Base-by-base conservation (phyloP, 2,797 vertebrate genomes). In the Pantherophis vulpinus region DNA sequence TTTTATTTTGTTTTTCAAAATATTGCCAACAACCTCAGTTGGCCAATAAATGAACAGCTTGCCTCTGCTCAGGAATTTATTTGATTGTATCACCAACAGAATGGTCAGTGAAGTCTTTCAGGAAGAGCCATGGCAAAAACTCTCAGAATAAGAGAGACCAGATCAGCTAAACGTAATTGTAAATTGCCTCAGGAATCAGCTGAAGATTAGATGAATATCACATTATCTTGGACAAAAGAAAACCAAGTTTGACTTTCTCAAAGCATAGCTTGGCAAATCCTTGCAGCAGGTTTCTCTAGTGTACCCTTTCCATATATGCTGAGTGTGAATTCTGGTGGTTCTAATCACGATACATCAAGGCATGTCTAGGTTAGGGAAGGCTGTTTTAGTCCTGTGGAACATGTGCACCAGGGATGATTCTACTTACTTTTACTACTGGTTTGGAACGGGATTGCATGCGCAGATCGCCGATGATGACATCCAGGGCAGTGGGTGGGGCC, bases 201-300 rank as follows among this genome's bases (percentile, higher is more conserved):
- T 42, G 32, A 37, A 23, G 70, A 79, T 79, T 8, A 79, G 32
- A 74, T 86, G 94, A 88, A 95, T 92, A 93, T 92, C 94, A 58
- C 88, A 93, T 96, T 86, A 86, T 95, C 87, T 93, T 91, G 95
- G 91, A 88, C 89, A 91, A 56, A 27, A 23, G 23, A 37, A 23
- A 94, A 94, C 91, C 95, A 86, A 92, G 51, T 96, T 94, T 96
- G 96, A 92, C 92, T 95, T 95, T 96, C 94, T 94, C 58, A 60
- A 86, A 59, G 25, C 55, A 12, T 25, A 32, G 54, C 11, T 37
- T 59, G 70, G 7, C n/a, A 87, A n/a, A 89, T 18, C 59, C 10
- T 47, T 89, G 54, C 8, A 87, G 93, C 91, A 23, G 18, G 74
- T 79, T 79, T 42, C 18, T 23, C 18, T 10, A 74, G 20, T 18